A percentile compares a stretch with the other conserved stretches of the same genome.
These are phyloP conservation scores for Anthophora plumipes DNA, from an alignment of 2,888 invertebrate genomes.

Conservation along the genomic window DNA sequence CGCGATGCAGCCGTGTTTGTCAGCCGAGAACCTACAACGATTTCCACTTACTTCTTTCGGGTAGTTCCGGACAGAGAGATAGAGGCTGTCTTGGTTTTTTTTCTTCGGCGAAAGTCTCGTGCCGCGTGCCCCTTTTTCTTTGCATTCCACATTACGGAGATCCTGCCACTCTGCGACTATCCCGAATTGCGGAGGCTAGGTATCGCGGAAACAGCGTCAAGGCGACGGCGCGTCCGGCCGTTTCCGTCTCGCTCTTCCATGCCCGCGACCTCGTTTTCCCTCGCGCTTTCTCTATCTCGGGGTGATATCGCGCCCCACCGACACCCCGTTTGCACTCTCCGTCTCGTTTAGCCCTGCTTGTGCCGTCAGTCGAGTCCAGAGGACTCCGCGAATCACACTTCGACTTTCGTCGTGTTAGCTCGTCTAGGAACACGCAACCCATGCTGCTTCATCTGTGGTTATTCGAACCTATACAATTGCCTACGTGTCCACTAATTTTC, in stretches of 20 bases:
- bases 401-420: slow-evolving; percentile 53
- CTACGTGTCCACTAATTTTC: too few relatives aligned
- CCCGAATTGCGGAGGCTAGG: slow-evolving; percentile 60
- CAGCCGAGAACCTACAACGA: slow-evolving; percentile 75
- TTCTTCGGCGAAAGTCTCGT: slow-evolving; percentile 22
- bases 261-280: slow-evolving; percentile 45
- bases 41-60: slow-evolving; percentile 78
- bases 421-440: slow-evolving; percentile 10
- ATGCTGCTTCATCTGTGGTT: slow-evolving; percentile 4
- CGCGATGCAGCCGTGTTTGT: slow-evolving; percentile 68
- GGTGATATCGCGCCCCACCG: slow-evolving; percentile 66
- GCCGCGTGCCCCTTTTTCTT: slow-evolving; percentile 51
- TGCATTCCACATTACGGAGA: slow-evolving; percentile 53
- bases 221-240: slow-evolving; percentile 74
- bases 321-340: slow-evolving; percentile 68
- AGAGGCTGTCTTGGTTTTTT: slow-evolving; percentile 41
- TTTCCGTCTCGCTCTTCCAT: slow-evolving; percentile 25
- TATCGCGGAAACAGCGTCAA: slow-evolving; percentile 70
- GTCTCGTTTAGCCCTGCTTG: slow-evolving; percentile 63
- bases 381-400: slow-evolving; percentile 76
- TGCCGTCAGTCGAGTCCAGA: slow-evolving; percentile 77
- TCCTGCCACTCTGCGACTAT: slow-evolving; percentile 29
- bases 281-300: slow-evolving; percentile 60
- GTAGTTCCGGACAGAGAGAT: slow-evolving; percentile 63
- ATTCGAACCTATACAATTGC: background rate